Percentiles rank a stretch among this genome's conserved stretches.
These are phyloP conservation scores for Ciconia stormi DNA, from an alignment of 2,113 vertebrate genomes.

Conservation along the genomic window DNA sequence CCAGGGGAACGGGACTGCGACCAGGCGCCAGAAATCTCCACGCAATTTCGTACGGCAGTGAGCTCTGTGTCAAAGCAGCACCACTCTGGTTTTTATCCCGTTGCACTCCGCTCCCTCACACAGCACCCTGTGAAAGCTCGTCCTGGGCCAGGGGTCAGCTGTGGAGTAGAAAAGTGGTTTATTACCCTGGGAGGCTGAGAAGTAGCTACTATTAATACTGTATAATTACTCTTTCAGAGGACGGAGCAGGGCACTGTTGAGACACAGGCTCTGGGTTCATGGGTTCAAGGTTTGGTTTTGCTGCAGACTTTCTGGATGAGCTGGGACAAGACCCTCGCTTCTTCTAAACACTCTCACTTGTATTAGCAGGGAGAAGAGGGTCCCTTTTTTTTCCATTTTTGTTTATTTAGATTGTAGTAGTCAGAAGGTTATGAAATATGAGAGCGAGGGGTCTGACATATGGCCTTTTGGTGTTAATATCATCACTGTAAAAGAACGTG, in stretches of 20 bases:
- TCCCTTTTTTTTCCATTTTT: neutral
- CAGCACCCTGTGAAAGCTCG: neutral
- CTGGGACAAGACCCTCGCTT: neutral
- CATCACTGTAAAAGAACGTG: fast-evolving
- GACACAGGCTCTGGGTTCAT: neutral
- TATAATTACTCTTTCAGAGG: neutral
- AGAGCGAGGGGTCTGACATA: neutral
- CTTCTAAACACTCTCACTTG: neutral
- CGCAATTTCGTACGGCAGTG: neutral
- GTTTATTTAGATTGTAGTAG: neutral
- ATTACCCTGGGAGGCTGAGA: neutral
- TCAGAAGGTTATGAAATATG: neutral
- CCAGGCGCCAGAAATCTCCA: neutral
- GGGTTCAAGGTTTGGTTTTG: neutral
- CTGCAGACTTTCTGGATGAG: neutral
- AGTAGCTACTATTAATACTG: neutral
- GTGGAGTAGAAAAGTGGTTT: neutral
- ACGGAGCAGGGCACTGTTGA: neutral
- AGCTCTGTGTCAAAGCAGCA: neutral
- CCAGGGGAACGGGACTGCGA: fast-evolving
- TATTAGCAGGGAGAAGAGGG: neutral
- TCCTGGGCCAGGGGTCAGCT: neutral
- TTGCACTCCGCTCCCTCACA: neutral
- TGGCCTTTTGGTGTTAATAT: neutral
- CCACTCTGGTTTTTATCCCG: neutral